Base-by-base conservation (phyloP, 1,140 invertebrate species). In the Amphibalanus amphitrite region DNA sequence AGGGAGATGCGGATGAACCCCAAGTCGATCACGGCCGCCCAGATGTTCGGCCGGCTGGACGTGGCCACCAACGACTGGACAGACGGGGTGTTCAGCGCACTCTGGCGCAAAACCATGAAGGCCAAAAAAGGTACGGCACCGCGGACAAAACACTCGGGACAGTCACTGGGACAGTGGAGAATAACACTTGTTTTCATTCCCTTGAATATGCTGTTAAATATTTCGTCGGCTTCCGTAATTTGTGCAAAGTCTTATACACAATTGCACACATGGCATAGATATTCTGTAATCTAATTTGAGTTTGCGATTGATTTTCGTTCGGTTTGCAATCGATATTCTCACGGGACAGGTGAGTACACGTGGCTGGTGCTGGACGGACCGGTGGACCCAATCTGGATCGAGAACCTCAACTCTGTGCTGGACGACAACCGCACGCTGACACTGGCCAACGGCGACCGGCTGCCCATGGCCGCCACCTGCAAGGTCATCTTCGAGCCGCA, bases 41-140 rank as follows among this genome's bases (percentile, higher is more conserved):
- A 98, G 84, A 98, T 98, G 95, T 98, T 98, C 82, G 95, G 95
- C 0, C 84, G 92, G 68, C 82, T 97, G 28, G 94, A 97, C 79
- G 93, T 96, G 0, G 94, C 94, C 1, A 98, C 95, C 0, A 97
- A 98, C 79, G 95, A 98, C 78, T 98, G 95, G 95, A 97, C 93
- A 0, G 94, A 98, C 80, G 95, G 95, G 1, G 96, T 98, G 75
- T 98, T 98, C 81, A 96, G 93, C 13, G 93, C 94, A 0, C 81
- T 98, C 0, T 98, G 94, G 95, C 84, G 94, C 67, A 93, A 95
- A 82, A 96, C 94, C 0, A 82, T 95, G 0, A 93, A 92, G 81
- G 80, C 90, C 0, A 96, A 95, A 81, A 87, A 88, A 78, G 90
- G 89, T 83, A 75, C 72, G 72, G 40, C 0, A 1, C 6, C 38